Base-by-base conservation (phyloP, 1,140 invertebrate species). In the Harpegnathos saltator region DNA sequence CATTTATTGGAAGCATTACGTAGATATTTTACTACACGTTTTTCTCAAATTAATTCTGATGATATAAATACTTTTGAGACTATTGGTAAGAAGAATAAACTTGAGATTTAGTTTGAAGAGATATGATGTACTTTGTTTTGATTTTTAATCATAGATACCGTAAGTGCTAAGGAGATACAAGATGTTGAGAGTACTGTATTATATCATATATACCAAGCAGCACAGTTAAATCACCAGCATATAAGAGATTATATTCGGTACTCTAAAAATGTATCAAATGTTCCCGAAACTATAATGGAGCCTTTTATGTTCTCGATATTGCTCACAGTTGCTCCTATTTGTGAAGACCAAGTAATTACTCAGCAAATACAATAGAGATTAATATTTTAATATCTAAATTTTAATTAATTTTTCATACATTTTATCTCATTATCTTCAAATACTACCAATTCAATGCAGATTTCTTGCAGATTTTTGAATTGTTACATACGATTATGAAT, bases 101-200 rank as follows among this genome's bases (percentile, higher is more conserved):
- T 83, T 14, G 71, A 66, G 33, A 82, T 33, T 33, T 33, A 33
- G 14, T 68, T 85, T 56, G 82, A 56, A 56, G n/a, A 19, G 19
- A 54, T 72, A 1, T 72, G 4, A 38, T 58, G 52, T 0, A 66
- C n/a, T 52, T 33, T 52, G 12, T 81, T 5, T 73, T 74, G 74
- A 12, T 63, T 56, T 4, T 69, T 69, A 62, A 84, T 68, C 73
- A 54, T 19, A 91, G 91, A 80, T 75, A 74, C 74, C 19, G 0
- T 92, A 0, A 90, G 75, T 77, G 73, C 89, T 15, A 93, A 92
- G 83, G 92, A 94, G 73, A 75, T 94, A 29, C 89, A 92, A 85
- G 91, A 95, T 71, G 88, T 92, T 38, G 95, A 96, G 91, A 94
- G 94, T 71, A 95, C 94, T n/a, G 94, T 96, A 24, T 89, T 96